phyloP scores from a whole-genome alignment of 2,888 invertebrate species.

The Erannis defoliaria region DNA sequence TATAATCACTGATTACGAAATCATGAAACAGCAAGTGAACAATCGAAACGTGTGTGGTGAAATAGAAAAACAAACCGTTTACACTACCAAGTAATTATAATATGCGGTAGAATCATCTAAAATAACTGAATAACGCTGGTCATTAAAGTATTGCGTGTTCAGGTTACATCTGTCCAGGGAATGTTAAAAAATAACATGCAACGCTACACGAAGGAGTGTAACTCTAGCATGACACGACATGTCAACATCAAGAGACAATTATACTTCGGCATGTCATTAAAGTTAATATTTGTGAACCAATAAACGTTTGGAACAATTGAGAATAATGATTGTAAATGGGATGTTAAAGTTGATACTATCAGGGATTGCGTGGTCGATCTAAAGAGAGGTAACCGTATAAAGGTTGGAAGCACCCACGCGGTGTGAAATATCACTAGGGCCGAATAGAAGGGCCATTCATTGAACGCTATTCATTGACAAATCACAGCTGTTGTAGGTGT shows the following conservation, averaged over 20 bases:
- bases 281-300: constrained; percentile 42
- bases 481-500: constrained; percentile 54
- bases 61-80: constrained; percentile 62
- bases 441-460: constrained; percentile 60
- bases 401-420: constrained; percentile 50
- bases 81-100: constrained; percentile 43
- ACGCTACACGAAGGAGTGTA: constrained; percentile 49
- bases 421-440: constrained; percentile 51
- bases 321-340: constrained; percentile 37
- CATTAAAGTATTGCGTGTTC: constrained; percentile 67
- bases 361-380: constrained; percentile 38
- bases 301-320: constrained; percentile 37
- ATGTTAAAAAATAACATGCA: constrained; percentile 50
- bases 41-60: constrained; percentile 66
- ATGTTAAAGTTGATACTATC: constrained; percentile 40
- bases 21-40: constrained; percentile 55
- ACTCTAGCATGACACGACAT: constrained; percentile 56
- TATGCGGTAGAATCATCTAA: constrained; percentile 55
- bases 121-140: constrained; percentile 67
- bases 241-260: constrained; percentile 56
- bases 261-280: constrained; percentile 54
- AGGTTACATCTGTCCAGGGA: constrained; percentile 54
- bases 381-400: constrained; percentile 30
- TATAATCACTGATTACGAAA: constrained; percentile 52
- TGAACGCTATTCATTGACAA: constrained; percentile 63